Evolutionary conservation across 2,113 vertebrate genomes (phyloP).

Genomic region (Tetrao urogallus): DNA sequence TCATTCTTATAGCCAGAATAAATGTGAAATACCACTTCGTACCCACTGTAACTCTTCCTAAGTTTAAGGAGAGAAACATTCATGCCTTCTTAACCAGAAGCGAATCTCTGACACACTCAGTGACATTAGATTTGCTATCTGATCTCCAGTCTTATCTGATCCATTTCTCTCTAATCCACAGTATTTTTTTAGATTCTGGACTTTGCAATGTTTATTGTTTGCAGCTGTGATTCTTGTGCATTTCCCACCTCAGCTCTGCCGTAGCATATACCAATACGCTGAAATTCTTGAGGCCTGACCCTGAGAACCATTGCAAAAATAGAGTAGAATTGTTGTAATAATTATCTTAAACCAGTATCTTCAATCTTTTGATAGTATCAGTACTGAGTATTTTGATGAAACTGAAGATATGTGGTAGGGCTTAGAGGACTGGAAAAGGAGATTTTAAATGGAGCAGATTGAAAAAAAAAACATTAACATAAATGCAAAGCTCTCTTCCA

Average conservation of each 20-base stretch:
- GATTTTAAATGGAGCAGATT: neutral
- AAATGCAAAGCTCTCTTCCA: conserved; percentile 2
- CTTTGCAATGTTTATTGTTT: neutral
- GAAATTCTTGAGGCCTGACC: neutral
- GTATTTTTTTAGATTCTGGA: neutral
- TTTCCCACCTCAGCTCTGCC: neutral
- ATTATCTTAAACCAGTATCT: neutral
- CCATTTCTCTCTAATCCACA: neutral
- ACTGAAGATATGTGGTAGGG: neutral
- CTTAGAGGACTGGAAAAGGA: neutral
- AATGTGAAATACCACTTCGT: neutral
- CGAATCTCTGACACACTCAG: neutral
- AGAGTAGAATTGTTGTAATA: neutral
- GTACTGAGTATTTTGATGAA: neutral
- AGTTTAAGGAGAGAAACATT: neutral
- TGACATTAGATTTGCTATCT: neutral
- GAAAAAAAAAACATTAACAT: neutral
- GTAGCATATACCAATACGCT: neutral
- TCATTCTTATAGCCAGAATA: neutral
- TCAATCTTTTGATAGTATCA: neutral
- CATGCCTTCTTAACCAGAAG: neutral
- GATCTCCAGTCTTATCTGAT: neutral
- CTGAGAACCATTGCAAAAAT: neutral
- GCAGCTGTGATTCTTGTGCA: neutral
- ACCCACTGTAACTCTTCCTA: neutral